Conservation (phyloP, 2,888 invertebrate genomes). For the Melanchra persicariae region DNA sequence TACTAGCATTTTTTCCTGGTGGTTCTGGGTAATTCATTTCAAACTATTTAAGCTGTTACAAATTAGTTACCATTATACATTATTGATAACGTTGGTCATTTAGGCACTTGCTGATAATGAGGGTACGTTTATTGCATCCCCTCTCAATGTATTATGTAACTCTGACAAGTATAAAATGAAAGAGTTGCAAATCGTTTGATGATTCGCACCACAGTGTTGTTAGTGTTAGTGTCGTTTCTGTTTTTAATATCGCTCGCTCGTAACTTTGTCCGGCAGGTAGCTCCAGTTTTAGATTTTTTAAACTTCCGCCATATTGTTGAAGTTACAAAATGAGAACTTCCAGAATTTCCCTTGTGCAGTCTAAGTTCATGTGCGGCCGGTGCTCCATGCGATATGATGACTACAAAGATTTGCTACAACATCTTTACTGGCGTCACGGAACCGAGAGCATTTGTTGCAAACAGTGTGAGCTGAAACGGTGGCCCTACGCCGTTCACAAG, state of each 20-base stretch:
- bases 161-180: slow-evolving; percentile 48
- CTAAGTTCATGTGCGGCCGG: slow-evolving; percentile 73
- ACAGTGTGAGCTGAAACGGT: slow-evolving; percentile 75
- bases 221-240: slow-evolving; percentile 33
- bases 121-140: slow-evolving; percentile 46
- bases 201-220: slow-evolving; percentile 27
- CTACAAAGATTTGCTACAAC: slow-evolving; percentile 79
- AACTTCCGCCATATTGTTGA: slow-evolving; percentile 63
- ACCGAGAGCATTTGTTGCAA: slow-evolving; percentile 79
- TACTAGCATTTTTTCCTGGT: slow-evolving; percentile 18
- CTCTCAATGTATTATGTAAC: slow-evolving; percentile 9
- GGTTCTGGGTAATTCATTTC: slow-evolving; percentile 26
- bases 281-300: slow-evolving; percentile 58
- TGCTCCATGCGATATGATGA: slow-evolving; percentile 77
- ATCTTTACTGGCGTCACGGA: slow-evolving; percentile 84
- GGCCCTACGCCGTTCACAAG: slow-evolving; percentile 78
- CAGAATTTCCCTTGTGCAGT: slow-evolving; percentile 63
- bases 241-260: slow-evolving; percentile 27
- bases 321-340: slow-evolving; percentile 67
- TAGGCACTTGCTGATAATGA: slow-evolving; percentile 50
- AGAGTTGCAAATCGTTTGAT: slow-evolving; percentile 1
- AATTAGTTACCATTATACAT: slow-evolving; percentile 50
- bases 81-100: slow-evolving; percentile 50
- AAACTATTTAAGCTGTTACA: slow-evolving; percentile 43
- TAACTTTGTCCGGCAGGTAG: slow-evolving; percentile 36